Evolutionary conservation across 1,140 invertebrate genomes (phyloP), one percentile per base, ranked within the genome.

Genomic region (Drosophila novamexicana): DNA sequence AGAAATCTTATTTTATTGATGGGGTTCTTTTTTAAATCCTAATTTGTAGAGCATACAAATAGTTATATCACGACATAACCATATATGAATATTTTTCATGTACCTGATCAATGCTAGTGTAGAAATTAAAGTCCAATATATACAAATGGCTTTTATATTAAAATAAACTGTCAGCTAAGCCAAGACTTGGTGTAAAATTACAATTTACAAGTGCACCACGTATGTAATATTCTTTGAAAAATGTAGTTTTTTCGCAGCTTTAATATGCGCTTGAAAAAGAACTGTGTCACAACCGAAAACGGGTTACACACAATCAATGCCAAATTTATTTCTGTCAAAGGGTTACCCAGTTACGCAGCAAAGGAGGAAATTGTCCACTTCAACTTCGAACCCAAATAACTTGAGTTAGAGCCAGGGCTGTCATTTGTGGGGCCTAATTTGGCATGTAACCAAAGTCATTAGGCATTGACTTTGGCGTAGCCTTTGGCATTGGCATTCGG

Each of bases 361-460:
- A 56, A 61, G 61, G 37, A 29, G 58, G 40, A 47, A 74, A 81
- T 66, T 67, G 40, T 9, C 64, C 78, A 81, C 73, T 69, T 78
- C 62, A 82, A 70, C 40, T 42, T 16, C 14, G 36, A 67, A 47
- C 66, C 80, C 70, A 64, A 44, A 65, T 62, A 63, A 71, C 76
- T 65, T 34, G 44, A 49, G 56, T 59, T 63, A 39, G 49, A 58
- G 47, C 56, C 61, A n/a, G 79, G 70, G 54, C n/a, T 12, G 42
- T 36, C 7, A 45, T 50, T 12, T 62, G 18, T 44, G 59, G 50
- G 75, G 77, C 67, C 81, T 83, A 83, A 83, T 84, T 73, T 75
- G 81, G 77, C 64, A 84, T 83, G 77, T 69, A 69, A 83, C 81
- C 81, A 69, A 76, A 76, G 77, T 84, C 80, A 84, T 84, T 85